Percentiles rank a stretch among this genome's conserved stretches.
phyloP scores from a whole-genome alignment of 2,888 invertebrate species.

The Chalcosyrphus nemorum region DNA sequence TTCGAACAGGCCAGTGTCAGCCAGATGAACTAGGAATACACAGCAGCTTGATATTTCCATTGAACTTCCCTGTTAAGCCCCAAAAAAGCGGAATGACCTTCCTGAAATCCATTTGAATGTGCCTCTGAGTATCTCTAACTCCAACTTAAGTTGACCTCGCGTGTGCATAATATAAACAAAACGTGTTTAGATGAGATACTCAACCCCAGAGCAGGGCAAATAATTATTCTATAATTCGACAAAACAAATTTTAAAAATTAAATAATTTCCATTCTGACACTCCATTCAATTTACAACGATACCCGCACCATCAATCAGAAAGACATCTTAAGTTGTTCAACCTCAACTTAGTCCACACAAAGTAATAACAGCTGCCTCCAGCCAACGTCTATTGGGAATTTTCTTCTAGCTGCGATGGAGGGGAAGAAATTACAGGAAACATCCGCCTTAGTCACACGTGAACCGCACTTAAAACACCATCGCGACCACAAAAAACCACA shows the following conservation, averaged over 20 bases:
- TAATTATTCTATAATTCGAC: conserved; percentile 7
- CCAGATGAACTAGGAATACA: too few relatives aligned
- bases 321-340: conserved; percentile 32
- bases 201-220: not conserved
- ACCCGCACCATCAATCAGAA: conserved; percentile 37
- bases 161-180: not conserved
- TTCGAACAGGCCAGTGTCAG: too few relatives aligned
- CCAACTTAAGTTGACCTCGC: too few relatives aligned
- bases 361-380: conserved; percentile 46
- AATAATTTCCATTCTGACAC: conserved; percentile 44
- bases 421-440: conserved; percentile 60
- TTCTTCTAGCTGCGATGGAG: conserved; percentile 9
- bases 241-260: not conserved
- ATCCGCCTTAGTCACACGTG: conserved; percentile 43
- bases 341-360: conserved; percentile 1
- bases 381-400: conserved; percentile 30
- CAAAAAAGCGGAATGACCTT: too few relatives aligned
- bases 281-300: conserved; percentile 44
- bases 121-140: too few relatives aligned
- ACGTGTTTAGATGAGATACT: not conserved
- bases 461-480: conserved; percentile 32
- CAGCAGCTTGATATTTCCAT: too few relatives aligned
- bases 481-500: conserved; percentile 3
- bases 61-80: too few relatives aligned
- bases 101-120: too few relatives aligned